phyloP scores from a whole-genome alignment of 2,888 invertebrate genomes.

The Mythimna pallens region DNA sequence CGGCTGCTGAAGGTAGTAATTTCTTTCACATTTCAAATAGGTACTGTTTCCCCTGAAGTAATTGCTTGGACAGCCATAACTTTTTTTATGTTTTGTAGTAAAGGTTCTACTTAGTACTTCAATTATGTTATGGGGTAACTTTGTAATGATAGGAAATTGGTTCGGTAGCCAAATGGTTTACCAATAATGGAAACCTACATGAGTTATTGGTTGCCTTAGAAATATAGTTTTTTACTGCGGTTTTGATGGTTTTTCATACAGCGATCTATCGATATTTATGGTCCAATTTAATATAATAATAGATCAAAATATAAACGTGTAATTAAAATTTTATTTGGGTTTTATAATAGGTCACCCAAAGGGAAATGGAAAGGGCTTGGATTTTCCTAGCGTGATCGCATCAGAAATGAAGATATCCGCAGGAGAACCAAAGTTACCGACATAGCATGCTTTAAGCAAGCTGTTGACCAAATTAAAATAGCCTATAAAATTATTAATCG shows the following conservation, averaged over 20 bases:
- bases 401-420: no score
- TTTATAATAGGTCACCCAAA: no score
- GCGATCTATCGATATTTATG: not conserved
- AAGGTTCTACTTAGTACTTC: constrained; percentile 14
- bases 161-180: not conserved
- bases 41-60: constrained; percentile 37
- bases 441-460: no score
- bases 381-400: no score
- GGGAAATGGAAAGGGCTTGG: no score
- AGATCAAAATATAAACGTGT: no score
- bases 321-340: no score
- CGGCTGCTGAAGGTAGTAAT: constrained; percentile 11
- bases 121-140: constrained; percentile 15
- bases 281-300: no score
- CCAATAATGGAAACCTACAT: not conserved
- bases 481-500: no score
- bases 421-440: no score
- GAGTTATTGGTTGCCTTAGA: not conserved
- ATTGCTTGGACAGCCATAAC: constrained; percentile 44
- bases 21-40: constrained; percentile 52
- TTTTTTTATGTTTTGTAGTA: constrained; percentile 44
- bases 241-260: not conserved
- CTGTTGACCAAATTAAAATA: no score
- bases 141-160: constrained; percentile 29
- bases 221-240: not conserved